Evolutionary conservation across 35 echinoderm and acorn worm genomes (phyloP).

Genomic region (Acanthaster planci): DNA sequence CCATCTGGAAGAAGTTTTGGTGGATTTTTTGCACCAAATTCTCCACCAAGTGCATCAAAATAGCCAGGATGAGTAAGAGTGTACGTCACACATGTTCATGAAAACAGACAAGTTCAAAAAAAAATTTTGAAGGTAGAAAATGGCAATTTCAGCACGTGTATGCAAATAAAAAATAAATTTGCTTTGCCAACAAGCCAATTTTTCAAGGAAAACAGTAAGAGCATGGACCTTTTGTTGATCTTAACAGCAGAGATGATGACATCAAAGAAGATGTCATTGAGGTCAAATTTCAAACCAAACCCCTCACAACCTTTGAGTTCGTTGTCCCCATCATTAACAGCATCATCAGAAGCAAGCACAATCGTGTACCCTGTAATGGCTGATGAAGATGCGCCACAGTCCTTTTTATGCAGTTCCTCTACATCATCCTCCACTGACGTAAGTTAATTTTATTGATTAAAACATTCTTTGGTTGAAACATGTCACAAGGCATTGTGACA

Average conservation of each 20-base stretch:
- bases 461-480: too few relatives aligned
- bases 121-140: not conserved
- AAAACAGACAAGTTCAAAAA: not conserved
- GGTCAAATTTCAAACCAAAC: not conserved
- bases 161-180: conserved; percentile 22
- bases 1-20: conserved; percentile 24
- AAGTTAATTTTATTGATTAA: too few relatives aligned
- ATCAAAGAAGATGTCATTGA: not conserved
- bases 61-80: conserved; percentile 2
- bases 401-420: too few relatives aligned
- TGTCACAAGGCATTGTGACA: too few relatives aligned
- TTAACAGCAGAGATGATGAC: not conserved
- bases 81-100: not conserved
- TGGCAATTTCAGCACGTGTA: not conserved
- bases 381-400: too few relatives aligned
- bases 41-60: not conserved
- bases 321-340: too few relatives aligned
- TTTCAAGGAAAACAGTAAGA: not conserved
- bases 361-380: too few relatives aligned
- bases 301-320: too few relatives aligned
- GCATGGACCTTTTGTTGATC: not conserved
- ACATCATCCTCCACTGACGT: too few relatives aligned
- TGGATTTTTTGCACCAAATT: not conserved
- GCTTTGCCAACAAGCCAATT: not conserved
- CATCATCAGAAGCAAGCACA: too few relatives aligned